Evolutionary conservation across 2,888 invertebrate genomes (phyloP), one percentile per base, ranked within the genome.

Genomic region (Emesis castigata): DNA sequence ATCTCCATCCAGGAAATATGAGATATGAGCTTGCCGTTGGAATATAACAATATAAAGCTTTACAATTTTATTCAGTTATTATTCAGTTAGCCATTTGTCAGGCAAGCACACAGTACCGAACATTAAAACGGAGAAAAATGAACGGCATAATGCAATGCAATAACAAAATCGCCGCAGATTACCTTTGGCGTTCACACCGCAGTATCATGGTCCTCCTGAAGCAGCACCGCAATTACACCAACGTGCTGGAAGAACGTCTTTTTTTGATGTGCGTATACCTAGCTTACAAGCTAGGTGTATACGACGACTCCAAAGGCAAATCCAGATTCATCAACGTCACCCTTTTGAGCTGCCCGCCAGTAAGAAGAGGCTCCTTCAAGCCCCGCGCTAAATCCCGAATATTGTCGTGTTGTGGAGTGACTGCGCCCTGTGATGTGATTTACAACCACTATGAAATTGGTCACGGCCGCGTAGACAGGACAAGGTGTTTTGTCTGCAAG

Each of bases 391-490:
- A 64, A 16, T 26, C 64, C 8, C 14, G 5, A 8, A 29, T 64
- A n/a, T 16, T 26, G 31, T n/a, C 18, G 1, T 29, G 64, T 31
- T 31, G 31, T 29, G 64, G 14, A 31, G 64, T 64, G 64, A 64
- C 29, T 16, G 64, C 64, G 31, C 31, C 31, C 16, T 29, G 16
- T 18, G 64, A 64, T 11, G 16, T 64, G 1, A 29, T 64, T 5
- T 64, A 64, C 31, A 64, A 64, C 31, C 18, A 65, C n/a, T 16
- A 65, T 7, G 64, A 65, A 31, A 65, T 34, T 14, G 18, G 64
- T 65, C 34, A 65, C n/a, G 64, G 64, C 4, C 16, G 29, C 34
- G 64, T 65, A 16, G 34, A 65, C 64, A 34, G 64, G 34, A 65
- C 11, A 65, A 65, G 16, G 64, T 65, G 34, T 65, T 34, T 65